Evolutionary conservation across 1,140 invertebrate genomes (phyloP).

Genomic region (Drosophila bifasciata): DNA sequence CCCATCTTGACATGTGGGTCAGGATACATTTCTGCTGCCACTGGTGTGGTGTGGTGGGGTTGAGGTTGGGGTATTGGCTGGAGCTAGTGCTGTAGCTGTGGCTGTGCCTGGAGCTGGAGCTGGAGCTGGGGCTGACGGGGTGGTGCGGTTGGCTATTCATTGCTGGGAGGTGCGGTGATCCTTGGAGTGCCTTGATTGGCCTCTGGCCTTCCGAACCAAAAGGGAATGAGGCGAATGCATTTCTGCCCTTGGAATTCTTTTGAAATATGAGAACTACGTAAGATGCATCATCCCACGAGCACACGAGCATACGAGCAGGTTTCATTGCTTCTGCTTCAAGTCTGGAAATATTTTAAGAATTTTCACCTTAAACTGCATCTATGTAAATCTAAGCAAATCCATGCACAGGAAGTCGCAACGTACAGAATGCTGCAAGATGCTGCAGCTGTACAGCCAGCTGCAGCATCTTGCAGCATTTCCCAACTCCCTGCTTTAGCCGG

Average conservation of each 20-base stretch:
- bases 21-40: slow-evolving; percentile 28
- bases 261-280: slow-evolving; percentile 17
- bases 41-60: neutral
- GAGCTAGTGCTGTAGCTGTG: neutral
- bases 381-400: too few relatives aligned
- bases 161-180: neutral
- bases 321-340: too few relatives aligned
- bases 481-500: neutral
- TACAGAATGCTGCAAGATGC: too few relatives aligned
- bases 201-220: slow-evolving; percentile 14
- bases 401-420: too few relatives aligned
- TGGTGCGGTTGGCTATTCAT: slow-evolving; percentile 5
- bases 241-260: slow-evolving; percentile 31
- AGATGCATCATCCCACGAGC: neutral
- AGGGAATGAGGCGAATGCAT: slow-evolving; percentile 1
- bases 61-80: slow-evolving; percentile 7
- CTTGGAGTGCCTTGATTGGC: slow-evolving; percentile 34
- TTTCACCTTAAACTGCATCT: too few relatives aligned
- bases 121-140: neutral
- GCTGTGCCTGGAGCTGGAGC: neutral
- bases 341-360: too few relatives aligned
- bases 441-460: too few relatives aligned
- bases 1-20: slow-evolving; percentile 68
- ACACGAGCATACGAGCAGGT: too few relatives aligned
- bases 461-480: too few relatives aligned